Percentiles rank a stretch among this genome's conserved stretches.
Conservation (phyloP, 1,140 invertebrate genomes). For the Campoletis sonorensis region DNA sequence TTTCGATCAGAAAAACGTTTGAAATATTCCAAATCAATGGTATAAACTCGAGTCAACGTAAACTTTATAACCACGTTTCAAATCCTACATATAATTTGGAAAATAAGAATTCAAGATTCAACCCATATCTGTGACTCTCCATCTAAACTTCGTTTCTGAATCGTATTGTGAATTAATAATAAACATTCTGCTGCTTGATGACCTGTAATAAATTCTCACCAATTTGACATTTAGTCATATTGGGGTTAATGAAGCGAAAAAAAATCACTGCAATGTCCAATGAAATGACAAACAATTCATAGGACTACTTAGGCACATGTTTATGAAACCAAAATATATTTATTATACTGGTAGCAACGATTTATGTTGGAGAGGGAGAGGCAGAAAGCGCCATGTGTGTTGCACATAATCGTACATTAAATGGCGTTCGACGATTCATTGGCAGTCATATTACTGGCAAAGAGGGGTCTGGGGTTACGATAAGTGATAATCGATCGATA, state of each 20-base stretch:
- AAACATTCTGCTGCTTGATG: no score
- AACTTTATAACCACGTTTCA: no score
- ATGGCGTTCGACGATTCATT: slow-evolving; percentile 15
- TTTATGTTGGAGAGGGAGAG: background rate
- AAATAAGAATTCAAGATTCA: no score
- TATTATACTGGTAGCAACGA: background rate
- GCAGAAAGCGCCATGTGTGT: background rate
- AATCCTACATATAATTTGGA: no score
- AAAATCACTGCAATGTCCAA: no score
- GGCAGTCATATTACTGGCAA: slow-evolving; percentile 19
- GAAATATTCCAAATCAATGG: background rate
- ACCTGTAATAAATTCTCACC: no score
- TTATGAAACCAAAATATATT: background rate
- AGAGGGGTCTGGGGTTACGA: background rate
- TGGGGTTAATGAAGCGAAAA: no score
- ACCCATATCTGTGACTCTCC: no score
- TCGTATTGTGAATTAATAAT: no score
- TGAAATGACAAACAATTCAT: no score
- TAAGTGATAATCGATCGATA: slow-evolving; percentile 43
- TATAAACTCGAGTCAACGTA: background rate
- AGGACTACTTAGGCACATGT: background rate
- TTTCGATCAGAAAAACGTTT: background rate
- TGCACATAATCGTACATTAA: slow-evolving; percentile 26
- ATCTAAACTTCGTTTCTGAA: no score
- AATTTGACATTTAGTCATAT: no score